Conservation (phyloP, 1,140 invertebrate genomes). For the Tribolium castaneum region DNA sequence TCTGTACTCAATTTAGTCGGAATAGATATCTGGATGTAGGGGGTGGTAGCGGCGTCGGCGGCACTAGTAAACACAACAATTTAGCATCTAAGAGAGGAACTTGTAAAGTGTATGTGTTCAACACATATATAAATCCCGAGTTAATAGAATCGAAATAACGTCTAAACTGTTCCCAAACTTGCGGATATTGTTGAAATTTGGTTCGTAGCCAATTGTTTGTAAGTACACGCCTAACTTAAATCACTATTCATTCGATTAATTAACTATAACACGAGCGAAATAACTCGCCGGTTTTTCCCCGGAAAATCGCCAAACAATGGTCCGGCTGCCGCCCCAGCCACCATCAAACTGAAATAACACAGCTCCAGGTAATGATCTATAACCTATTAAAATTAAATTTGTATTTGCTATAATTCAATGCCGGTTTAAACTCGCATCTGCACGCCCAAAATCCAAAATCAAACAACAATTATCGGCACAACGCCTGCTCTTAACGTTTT, state of each 20-base stretch:
- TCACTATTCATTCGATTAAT: slow-evolving; percentile 61
- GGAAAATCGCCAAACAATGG: neutral
- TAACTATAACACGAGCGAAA: slow-evolving; percentile 48
- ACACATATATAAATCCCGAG: slow-evolving; percentile 57
- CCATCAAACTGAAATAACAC: neutral
- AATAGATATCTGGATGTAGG: slow-evolving; percentile 48
- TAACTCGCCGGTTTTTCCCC: neutral
- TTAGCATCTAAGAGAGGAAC: slow-evolving; percentile 49
- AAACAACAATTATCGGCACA: neutral
- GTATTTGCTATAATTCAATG: neutral
- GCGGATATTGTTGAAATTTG: slow-evolving; percentile 60
- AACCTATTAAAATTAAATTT: neutral
- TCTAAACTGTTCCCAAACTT: slow-evolving; percentile 60
- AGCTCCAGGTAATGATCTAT: neutral
- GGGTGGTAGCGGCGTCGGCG: slow-evolving; percentile 9
- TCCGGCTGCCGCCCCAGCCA: too few relatives aligned
- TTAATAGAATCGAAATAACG: slow-evolving; percentile 60
- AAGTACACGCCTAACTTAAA: slow-evolving; percentile 59
- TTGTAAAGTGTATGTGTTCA: slow-evolving; percentile 53
- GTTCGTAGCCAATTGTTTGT: slow-evolving; percentile 61
- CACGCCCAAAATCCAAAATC: neutral
- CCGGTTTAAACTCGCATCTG: neutral
- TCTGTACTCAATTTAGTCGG: slow-evolving; percentile 46
- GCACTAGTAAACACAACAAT: slow-evolving; percentile 48
- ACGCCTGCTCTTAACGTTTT: neutral